Base-by-base conservation (phyloP, 2,797 vertebrate species). In the Microtus californicus region DNA sequence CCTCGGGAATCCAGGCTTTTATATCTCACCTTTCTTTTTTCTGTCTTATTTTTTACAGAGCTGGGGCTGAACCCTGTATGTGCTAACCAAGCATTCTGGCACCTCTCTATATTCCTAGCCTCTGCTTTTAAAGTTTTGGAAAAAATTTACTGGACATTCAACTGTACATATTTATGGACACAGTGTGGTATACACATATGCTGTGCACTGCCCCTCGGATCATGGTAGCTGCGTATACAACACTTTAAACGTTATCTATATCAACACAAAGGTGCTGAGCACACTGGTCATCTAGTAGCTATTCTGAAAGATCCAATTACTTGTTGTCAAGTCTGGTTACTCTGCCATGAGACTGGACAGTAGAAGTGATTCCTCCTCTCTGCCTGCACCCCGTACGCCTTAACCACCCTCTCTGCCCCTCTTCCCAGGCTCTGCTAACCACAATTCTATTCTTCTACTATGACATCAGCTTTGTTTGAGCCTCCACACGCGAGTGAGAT, bases 381-480 rank as follows among this genome's bases (percentile, higher is more conserved):
- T 34, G 21, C 1, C 54, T 61, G 63, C 13, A 27, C 63, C 51
- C 93, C 12, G 63, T 6, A 34, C 15, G 74, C 27, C 4, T 48
- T 51, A 63, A 43, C 73, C 19, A 21, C 37, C 73, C 40, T 48
- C 14, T 45, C 21, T 23, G 54, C 14, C n/a, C 54, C 25, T 43
- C 74, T 76, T 59, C 29, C 83, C 67, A 12, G 56, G 29, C 67
- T 43, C 27, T 56, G 54, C 43, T 29, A 63, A 95, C 89, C 93
- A 80, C 93, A 80, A 54, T 80, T 45, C 89, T 91, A 87, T 90
- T 91, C 87, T 78, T 86, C 81, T 94, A 54, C 82, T 87, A 91
- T 91, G 88, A 94, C 81, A 87, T 94, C 93, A 91, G 37, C 65
- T 90, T 80, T 86, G 90, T 45, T 40, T 63, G 56, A 89, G 76